Conservation (phyloP, 2,797 vertebrate species). For the Danionella dracula region DNA sequence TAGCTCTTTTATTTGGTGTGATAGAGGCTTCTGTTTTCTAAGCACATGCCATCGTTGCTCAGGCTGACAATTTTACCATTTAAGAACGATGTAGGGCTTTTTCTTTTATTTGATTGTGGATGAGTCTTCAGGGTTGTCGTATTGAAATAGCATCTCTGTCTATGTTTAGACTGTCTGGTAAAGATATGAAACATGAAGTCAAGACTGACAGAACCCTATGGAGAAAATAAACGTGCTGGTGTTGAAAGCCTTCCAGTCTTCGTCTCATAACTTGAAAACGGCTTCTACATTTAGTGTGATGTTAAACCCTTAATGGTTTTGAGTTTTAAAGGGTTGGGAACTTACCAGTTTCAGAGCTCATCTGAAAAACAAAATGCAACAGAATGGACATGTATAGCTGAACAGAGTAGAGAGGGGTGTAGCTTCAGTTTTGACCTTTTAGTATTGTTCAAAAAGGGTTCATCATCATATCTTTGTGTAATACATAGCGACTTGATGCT, state of each 20-base stretch:
- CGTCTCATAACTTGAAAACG: too few relatives aligned
- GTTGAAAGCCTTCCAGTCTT: not conserved
- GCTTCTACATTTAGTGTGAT: too few relatives aligned
- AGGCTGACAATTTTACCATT: conserved; percentile 15
- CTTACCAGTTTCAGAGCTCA: too few relatives aligned
- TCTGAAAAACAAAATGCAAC: too few relatives aligned
- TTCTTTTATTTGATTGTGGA: conserved; percentile 7
- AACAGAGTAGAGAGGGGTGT: too few relatives aligned
- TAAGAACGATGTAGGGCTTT: not conserved
- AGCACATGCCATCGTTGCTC: conserved; percentile 6
- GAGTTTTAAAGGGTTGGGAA: too few relatives aligned
- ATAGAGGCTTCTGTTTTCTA: not conserved
- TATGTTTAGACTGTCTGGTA: not conserved
- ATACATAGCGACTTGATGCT: too few relatives aligned
- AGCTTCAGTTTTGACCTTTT: too few relatives aligned
- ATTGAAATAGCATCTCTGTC: not conserved
- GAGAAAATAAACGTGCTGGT: not conserved
- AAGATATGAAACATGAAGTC: not conserved
- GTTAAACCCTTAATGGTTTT: too few relatives aligned
- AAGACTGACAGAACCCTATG: not conserved
- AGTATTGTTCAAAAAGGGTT: too few relatives aligned
- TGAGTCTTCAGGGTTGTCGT: not conserved
- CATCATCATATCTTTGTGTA: too few relatives aligned
- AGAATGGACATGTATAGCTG: too few relatives aligned
- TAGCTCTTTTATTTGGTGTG: not conserved